Evolutionary conservation across 1,140 invertebrate genomes (phyloP).

Genomic region (Maniola jurtina): DNA sequence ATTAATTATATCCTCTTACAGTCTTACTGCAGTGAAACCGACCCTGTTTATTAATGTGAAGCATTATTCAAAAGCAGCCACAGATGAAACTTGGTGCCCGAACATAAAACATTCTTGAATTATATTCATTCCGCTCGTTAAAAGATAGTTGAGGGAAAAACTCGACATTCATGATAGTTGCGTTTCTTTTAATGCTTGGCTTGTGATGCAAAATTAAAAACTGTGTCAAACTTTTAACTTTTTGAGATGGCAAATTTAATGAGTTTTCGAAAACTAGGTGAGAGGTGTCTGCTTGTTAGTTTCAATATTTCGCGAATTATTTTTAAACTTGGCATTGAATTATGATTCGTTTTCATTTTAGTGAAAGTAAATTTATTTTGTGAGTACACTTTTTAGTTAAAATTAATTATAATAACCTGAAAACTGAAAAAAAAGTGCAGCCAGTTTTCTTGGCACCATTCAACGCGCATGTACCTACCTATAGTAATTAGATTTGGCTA

Average conservation of each 20-base stretch:
- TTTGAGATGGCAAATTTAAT: constrained; percentile 25
- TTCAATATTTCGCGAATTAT: neutral
- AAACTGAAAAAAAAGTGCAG: neutral
- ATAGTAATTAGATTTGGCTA: too few relatives aligned
- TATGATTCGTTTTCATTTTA: neutral
- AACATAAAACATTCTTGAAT: constrained; percentile 60
- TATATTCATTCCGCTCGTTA: constrained; percentile 65
- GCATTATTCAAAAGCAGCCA: constrained; percentile 66
- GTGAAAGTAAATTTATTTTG: neutral
- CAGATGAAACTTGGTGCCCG: constrained; percentile 62
- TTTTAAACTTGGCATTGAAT: constrained; percentile 6
- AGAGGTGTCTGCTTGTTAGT: constrained; percentile 10
- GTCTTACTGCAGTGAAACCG: constrained; percentile 46
- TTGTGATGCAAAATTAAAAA: constrained; percentile 29
- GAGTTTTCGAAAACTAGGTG: constrained; percentile 22
- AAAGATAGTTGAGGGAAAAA: constrained; percentile 54
- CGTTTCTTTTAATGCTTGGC: constrained; percentile 38
- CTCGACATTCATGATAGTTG: constrained; percentile 55
- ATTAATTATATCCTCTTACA: constrained; percentile 63
- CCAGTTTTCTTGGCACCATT: too few relatives aligned
- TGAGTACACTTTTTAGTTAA: neutral
- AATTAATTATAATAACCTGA: neutral
- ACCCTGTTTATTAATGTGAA: constrained; percentile 67
- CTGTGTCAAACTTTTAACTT: constrained; percentile 29
- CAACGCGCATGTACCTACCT: too few relatives aligned